These are phyloP conservation scores for Crotalus viridis DNA, from an alignment of 2,113 vertebrate genomes.

Conservation along the genomic window DNA sequence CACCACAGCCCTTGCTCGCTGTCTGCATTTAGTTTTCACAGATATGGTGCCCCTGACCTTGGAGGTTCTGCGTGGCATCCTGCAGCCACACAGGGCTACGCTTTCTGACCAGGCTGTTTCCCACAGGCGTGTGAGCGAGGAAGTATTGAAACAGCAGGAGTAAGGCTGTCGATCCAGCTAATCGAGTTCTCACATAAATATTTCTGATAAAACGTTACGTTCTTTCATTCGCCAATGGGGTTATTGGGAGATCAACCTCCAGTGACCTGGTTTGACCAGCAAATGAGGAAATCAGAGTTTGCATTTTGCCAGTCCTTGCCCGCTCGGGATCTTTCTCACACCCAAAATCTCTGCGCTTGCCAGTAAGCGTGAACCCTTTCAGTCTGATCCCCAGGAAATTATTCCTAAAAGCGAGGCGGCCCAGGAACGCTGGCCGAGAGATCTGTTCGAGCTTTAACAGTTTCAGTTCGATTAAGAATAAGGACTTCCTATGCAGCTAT, in stretches of 20 bases:
- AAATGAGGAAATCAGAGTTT: not conserved
- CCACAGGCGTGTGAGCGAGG: not conserved
- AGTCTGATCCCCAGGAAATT: not conserved
- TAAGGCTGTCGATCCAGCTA: not conserved
- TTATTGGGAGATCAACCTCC: not conserved
- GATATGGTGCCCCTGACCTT: not conserved
- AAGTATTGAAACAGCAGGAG: not conserved
- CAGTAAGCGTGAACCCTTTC: not conserved
- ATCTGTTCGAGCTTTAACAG: not conserved
- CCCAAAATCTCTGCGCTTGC: not conserved
- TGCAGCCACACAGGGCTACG: not conserved
- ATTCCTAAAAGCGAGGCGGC: not conserved
- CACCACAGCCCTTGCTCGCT: not conserved
- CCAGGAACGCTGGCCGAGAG: not conserved
- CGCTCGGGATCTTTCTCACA: not conserved
- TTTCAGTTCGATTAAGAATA: not conserved
- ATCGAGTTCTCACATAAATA: not conserved
- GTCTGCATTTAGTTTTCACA: too few species aligned
- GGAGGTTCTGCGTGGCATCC: not conserved
- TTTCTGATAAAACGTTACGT: not conserved
- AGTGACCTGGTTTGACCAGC: not conserved
- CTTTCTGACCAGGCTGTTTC: not conserved
- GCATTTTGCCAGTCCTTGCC: not conserved
- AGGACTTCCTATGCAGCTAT: not conserved
- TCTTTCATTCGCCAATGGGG: not conserved